Conservation (phyloP, 1,140 invertebrate species). For the Macrobrachium rosenbergii region DNA sequence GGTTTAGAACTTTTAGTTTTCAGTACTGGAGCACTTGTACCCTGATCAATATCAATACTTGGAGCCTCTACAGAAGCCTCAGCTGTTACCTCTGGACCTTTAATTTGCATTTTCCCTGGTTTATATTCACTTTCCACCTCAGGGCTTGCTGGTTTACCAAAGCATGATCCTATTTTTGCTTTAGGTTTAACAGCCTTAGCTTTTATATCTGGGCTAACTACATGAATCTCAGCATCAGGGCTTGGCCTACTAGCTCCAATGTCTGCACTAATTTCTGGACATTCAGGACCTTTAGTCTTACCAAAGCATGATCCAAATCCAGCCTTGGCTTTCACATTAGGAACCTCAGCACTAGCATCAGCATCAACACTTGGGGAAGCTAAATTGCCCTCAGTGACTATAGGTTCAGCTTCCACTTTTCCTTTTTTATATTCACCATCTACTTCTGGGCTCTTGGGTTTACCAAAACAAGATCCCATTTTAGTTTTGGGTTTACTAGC, state of each 20-base stretch:
- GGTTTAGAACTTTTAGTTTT: background rate
- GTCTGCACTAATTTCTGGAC: background rate
- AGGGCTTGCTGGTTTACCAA: slow-evolving; percentile 44
- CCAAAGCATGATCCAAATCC: too few relatives aligned
- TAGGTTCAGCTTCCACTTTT: slow-evolving; percentile 14
- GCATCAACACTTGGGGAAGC: slow-evolving; percentile 14
- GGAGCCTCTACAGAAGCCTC: background rate
- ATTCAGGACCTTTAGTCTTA: background rate
- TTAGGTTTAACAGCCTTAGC: slow-evolving; percentile 45
- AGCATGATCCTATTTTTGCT: slow-evolving; percentile 49
- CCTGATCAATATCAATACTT: background rate
- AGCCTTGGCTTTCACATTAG: background rate
- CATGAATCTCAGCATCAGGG: slow-evolving; percentile 17
- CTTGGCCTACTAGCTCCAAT: background rate
- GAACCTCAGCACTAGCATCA: slow-evolving; percentile 5
- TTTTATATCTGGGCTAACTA: slow-evolving; percentile 29
- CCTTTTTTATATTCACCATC: slow-evolving; percentile 25
- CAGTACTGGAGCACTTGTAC: background rate
- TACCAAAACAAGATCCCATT: slow-evolving; percentile 48
- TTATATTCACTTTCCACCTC: slow-evolving; percentile 52
- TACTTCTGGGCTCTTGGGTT: slow-evolving; percentile 14
- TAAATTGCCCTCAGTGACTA: slow-evolving; percentile 39
- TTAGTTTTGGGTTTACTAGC: slow-evolving; percentile 46
- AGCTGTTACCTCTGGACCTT: background rate
- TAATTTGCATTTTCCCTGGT: slow-evolving; percentile 25